phyloP scores from a whole-genome alignment of 2,113 vertebrate genomes.

The Nothobranchius furzeri region DNA sequence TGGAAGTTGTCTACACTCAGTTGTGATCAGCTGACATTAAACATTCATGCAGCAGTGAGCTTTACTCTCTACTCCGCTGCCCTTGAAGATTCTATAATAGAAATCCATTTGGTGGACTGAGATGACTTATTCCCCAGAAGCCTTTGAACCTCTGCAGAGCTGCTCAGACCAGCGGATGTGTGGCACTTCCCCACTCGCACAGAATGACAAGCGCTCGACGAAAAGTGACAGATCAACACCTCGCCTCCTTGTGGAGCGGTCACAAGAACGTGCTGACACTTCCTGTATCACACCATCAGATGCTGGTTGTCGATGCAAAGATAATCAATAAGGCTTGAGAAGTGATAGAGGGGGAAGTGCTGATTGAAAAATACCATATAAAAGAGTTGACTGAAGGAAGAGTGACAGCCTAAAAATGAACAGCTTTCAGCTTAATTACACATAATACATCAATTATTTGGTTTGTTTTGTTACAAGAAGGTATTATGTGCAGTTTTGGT shows the following conservation, averaged over 20 bases:
- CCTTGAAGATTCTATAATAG: slow-evolving; percentile 70
- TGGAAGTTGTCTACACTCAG: slow-evolving; percentile 29
- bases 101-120: slow-evolving; percentile 66
- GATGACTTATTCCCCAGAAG: slow-evolving; percentile 65
- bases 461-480: too few species aligned
- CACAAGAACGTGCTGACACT: slow-evolving; percentile 39
- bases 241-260: slow-evolving; percentile 50
- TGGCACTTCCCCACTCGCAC: slow-evolving; percentile 37
- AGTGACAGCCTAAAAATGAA: too few species aligned
- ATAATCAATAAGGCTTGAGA: slow-evolving; percentile 41
- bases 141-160: slow-evolving; percentile 56
- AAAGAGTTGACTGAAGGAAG: too few species aligned
- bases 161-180: slow-evolving; percentile 34
- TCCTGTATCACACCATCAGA: slow-evolving; percentile 24
- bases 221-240: slow-evolving; percentile 59
- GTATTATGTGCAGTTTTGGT: too few species aligned
- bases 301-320: slow-evolving; percentile 2
- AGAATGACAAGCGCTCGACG: slow-evolving; percentile 40
- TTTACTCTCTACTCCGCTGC: slow-evolving; percentile 54
- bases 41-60: slow-evolving; percentile 37
- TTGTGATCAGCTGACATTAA: slow-evolving; percentile 62
- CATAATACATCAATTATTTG: too few species aligned
- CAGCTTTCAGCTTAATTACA: too few species aligned
- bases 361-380: neutral
- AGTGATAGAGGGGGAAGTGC: slow-evolving; percentile 18